Evolutionary conservation across 2,888 invertebrate species (phyloP), one percentile per base, ranked within the genome.

Genomic region (Ptilodon capucinus): DNA sequence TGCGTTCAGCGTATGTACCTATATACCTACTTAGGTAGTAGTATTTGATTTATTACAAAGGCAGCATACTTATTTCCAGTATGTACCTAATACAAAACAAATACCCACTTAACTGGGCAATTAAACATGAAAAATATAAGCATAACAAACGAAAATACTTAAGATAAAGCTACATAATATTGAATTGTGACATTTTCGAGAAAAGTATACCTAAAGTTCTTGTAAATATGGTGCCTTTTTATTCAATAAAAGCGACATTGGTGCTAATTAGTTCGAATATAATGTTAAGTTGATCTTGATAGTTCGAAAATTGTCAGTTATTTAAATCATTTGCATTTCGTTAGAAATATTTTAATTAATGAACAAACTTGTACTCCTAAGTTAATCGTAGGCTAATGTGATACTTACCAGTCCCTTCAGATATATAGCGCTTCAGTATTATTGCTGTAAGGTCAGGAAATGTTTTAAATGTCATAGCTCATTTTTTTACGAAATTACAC

Each of bases 361-460:
- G 67, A 67, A 73, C 72, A 71, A 74, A 74, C 54, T 63, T 55
- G 53, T 34, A 41, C 46, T 34, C 40, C 34, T 64, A 64, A 60
- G 54, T 62, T 63, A 66, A 49, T 59, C 53, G 64, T 69, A 73
- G 64, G 71, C 72, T 72, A 72, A 70, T 74, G 70, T 73, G 70
- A 70, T 74, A 70, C 48, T 47, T 46, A 60, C 44, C 49, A 68
- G 50, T 53, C 57, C n/a, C 54, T 67, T 65, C 56, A 54, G 60
- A 62, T 44, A 47, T 53, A 45, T 58, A 59, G 54, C 54, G 74
- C 71, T 76, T 72, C 79, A 79, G 79, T 82, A 81, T 81, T 81
- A 81, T 60, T 59, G 68, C 71, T 69, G 64, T 39, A 44, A 57
- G 54, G 54, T n/a, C 45, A 51, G 43, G 48, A 41, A 58, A 58